Base-by-base conservation (phyloP, 2,113 vertebrate species). In the Ascaphus truei region DNA sequence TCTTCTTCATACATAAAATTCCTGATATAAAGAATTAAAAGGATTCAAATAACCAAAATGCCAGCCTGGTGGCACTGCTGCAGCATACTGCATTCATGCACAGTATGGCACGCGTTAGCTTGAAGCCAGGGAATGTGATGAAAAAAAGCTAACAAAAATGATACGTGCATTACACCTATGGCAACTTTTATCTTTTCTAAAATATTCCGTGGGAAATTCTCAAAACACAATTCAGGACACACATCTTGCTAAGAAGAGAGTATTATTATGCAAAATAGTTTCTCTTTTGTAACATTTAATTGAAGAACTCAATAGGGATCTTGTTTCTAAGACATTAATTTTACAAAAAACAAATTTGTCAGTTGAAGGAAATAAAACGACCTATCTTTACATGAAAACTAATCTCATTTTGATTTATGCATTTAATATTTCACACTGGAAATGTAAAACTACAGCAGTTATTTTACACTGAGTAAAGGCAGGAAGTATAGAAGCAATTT, bases 341-440 rank as follows among this genome's bases (percentile, higher is more conserved):
- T 84, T 77, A 80, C 85, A 81, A 83, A 78, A 92, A 95, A 93
- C 92, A 84, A 92, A 92, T 94, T 93, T 93, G 86, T 93, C 91
- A 88, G 84, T 82, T 84, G 83, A 78, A 85, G 84, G 84, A 92
- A n/a, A 88, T 85, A 83, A 83, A 85, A 77, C 84, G 82, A 76
- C 72, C 75, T 87, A 83, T 83, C 77, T 88, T 79, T 75, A 81
- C 79, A 83, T 86, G 86, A 90, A 91, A 90, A 88, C 87, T 85
- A 87, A 88, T 87, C 86, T 90, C 92, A 81, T 86, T 87, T 85
- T 95, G 94, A 97, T 96, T 95, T 94, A 95, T 95, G 87, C 81
- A 89, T 95, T 95, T 95, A 94, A 95, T 97, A 94, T 92, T 94
- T 94, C 91, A 91, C 89, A 89, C 85, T 85, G 82, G 82, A 94